Evolutionary conservation across 2,113 vertebrate species (phyloP), one percentile per base, ranked within the genome.

Genomic region (Pipra filicauda): DNA sequence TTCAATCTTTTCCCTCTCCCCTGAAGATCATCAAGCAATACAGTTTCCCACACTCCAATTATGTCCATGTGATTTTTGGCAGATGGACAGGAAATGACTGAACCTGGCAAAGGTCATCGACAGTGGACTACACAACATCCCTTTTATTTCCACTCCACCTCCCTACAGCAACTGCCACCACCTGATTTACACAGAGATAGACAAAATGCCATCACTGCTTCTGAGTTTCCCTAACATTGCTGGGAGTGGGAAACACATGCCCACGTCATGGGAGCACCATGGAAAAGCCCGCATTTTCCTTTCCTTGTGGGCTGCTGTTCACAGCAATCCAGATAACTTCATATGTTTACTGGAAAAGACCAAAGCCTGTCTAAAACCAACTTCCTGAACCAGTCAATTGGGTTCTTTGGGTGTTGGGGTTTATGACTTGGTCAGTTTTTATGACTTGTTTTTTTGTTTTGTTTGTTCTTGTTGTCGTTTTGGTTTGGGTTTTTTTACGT

Each of bases 41-140:
- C 72, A 87, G 91, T 98, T 98, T 99, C 98, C 98, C 99, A 98
- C 98, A 98, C 97, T 98, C 94, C 74, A 95, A 93, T 95, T 94
- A 94, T 75, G 96, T 94, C 94, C 96, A 72, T 97, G 98, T 99
- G 98, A 98, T 98, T 98, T 98, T 98, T 99, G 99, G 99, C 98
- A 98, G 97, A 97, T 93, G 93, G 96, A 94, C 93, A 98, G 99
- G 99, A 99, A 99, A 98, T 98, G 98, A 98, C 98, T 95, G 96
- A 95, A 97, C 97, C 98, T 95, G 92, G 98, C 97, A 98, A 97
- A 97, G 97, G 97, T 97, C 97, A 88, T 91, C 43, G 5, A 65
- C 88, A 93, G 94, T 52, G 90, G 96, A 85, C 94, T 90, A 92
- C 97, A 96, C 96, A 97, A 92, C 96, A 96, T 76, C 97, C 95